Conservation (phyloP, 1,140 invertebrate species). For the Oryctes rhinoceros region DNA sequence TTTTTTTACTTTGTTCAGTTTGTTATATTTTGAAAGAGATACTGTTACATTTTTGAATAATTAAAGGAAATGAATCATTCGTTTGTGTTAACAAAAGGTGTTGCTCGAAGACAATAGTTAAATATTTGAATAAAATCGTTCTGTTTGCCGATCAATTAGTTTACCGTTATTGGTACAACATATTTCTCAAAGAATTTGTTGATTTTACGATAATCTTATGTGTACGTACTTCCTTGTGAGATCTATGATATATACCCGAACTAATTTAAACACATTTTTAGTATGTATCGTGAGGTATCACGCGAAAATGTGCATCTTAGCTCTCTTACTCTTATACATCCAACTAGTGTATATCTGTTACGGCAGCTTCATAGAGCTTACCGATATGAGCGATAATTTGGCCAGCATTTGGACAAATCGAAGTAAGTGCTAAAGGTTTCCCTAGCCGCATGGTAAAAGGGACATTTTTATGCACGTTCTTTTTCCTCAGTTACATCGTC, state of each 20-base stretch:
- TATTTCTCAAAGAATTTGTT: neutral
- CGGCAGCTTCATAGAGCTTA: slow-evolving; percentile 11
- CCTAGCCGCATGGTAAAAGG: neutral
- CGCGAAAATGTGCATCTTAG: neutral
- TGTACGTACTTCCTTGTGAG: neutral
- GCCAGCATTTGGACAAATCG: neutral
- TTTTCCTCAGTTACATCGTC: neutral
- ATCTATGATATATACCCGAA: slow-evolving; percentile 8
- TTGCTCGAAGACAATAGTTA: neutral
- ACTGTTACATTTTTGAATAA: too few species aligned
- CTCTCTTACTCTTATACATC: neutral
- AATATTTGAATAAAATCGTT: slow-evolving; percentile 12
- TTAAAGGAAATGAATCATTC: too few species aligned
- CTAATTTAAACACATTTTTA: neutral
- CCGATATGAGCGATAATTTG: slow-evolving; percentile 25
- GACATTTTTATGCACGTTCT: neutral
- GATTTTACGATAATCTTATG: neutral
- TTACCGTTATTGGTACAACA: neutral
- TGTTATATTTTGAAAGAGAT: too few species aligned
- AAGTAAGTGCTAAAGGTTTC: neutral
- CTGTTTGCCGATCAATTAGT: slow-evolving; percentile 14
- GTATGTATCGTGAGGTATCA: neutral
- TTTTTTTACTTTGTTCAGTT: too few species aligned
- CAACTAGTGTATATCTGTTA: slow-evolving; percentile 11
- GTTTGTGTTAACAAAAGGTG: neutral